These are phyloP conservation scores for Alces alces DNA, from an alignment of 2,113 vertebrate species.

Conservation along the genomic window DNA sequence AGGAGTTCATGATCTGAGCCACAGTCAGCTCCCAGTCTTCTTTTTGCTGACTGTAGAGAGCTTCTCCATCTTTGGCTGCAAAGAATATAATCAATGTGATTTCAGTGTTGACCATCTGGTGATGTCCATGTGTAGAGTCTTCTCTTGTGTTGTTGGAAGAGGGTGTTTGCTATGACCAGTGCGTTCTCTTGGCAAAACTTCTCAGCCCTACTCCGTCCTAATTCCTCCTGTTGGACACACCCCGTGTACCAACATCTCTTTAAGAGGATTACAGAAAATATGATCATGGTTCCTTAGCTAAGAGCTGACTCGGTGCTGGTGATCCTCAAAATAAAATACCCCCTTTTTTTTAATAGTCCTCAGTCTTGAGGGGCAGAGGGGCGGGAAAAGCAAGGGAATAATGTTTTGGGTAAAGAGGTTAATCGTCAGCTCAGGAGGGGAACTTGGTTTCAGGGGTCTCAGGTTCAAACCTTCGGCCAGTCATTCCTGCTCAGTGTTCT, in stretches of 20 bases:
- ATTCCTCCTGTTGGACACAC: neutral
- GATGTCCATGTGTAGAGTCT: too few species aligned
- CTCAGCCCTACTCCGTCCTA: neutral
- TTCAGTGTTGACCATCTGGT: too few species aligned
- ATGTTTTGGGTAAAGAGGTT: neutral
- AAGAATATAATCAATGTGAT: too few species aligned
- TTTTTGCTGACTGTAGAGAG: too few species aligned
- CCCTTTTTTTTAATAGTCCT: neutral
- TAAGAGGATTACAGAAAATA: neutral
- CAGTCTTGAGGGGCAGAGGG: neutral
- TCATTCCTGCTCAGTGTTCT: neutral
- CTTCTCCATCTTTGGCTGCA: too few species aligned
- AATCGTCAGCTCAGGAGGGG: neutral
- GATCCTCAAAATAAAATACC: neutral
- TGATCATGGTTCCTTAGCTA: neutral
- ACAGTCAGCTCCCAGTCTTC: too few species aligned
- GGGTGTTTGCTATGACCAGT: too few species aligned
- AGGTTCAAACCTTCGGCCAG: neutral
- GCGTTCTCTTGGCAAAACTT: too few species aligned
- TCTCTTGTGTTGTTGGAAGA: too few species aligned
- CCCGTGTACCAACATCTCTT: neutral
- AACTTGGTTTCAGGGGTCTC: neutral
- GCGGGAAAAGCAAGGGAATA: neutral
- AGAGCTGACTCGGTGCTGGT: neutral
- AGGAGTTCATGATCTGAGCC: too few species aligned